Evolutionary conservation across 2,113 vertebrate species (phyloP).

Genomic region (Pristiophorus japonicus): DNA sequence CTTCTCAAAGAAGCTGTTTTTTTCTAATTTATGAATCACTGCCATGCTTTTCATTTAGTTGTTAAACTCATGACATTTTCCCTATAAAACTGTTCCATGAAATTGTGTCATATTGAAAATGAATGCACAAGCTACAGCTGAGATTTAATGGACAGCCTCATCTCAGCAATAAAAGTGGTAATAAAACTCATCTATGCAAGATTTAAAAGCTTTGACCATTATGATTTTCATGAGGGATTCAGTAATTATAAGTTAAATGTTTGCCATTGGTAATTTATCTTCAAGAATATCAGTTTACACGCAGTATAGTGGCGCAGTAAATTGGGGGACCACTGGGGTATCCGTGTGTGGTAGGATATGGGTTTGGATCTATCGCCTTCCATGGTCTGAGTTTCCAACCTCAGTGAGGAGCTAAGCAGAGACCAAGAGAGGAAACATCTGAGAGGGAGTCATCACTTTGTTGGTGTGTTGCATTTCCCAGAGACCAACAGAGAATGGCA

Average conservation of each 20-base stretch:
- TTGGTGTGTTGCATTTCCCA: not conserved
- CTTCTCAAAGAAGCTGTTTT: not conserved
- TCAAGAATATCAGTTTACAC: not conserved
- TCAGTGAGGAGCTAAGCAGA: not conserved
- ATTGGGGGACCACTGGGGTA: not conserved
- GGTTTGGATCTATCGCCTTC: not conserved
- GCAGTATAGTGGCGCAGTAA: not conserved
- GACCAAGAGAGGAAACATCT: not conserved
- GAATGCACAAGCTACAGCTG: not conserved
- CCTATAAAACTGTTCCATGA: not conserved
- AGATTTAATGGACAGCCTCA: not conserved
- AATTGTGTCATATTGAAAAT: constrained; percentile 4
- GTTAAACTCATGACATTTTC: not conserved
- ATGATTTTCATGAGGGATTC: not conserved
- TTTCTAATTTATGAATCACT: not conserved
- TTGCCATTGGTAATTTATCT: not conserved
- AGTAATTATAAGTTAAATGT: not conserved
- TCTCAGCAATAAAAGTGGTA: not conserved
- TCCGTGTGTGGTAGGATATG: not conserved
- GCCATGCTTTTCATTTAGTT: not conserved
- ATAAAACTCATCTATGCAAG: not conserved
- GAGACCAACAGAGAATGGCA: not conserved
- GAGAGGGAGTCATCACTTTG: not conserved
- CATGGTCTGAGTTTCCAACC: not conserved
- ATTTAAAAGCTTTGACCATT: not conserved